Base-by-base conservation (phyloP, 2,113 vertebrate genomes). In the Marmota flaviventris region DNA sequence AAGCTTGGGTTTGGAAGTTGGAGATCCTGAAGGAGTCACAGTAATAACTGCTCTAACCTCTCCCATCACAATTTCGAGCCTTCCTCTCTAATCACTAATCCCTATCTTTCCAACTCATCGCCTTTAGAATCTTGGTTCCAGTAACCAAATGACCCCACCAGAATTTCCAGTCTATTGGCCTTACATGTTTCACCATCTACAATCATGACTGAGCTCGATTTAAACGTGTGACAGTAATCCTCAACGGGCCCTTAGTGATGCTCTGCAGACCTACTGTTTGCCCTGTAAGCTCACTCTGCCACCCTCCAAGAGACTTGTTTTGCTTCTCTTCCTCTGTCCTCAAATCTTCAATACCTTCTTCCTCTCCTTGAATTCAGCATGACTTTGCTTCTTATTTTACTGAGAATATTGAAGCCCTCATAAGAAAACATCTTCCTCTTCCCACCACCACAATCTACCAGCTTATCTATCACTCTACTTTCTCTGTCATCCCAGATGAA, bases 291-390 rank as follows among this genome's bases (percentile, higher is more conserved):
- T 91, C 70, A 70, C 25, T 70, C n/a, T 53, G 17, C 85, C 34
- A 34, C 67, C 48, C 27, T 67, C n/a, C 27, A 51, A n/a, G 29
- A 94, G 37, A 27, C 39, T 84, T 56, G n/a, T 70, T 94, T 84
- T 77, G 56, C 27, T 93, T 73, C 24, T 73, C n/a, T 79, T 84
- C n/a, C 20, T 95, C 73, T 89, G 67, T 70, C 51, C 76, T 96
- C 42, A 90, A 53, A 78, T 75, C 29, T 92, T 92, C 53, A 86
- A 53, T 72, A 85, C 29, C 61, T 70, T 90, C 61, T 56, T 37
- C 61, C 16, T 27, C 34, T 65, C 56, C n/a, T 81, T n/a, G 3
- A 87, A 86, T 17, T 70, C 56, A 76, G 5, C 11, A 85, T 94
- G 53, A 42, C 32, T 9, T 78, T 61, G 13, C 39, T 85, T 85